Percentiles rank a stretch among this genome's conserved stretches.
Conservation (phyloP, 2,797 vertebrate species). For the Mycteria americana region DNA sequence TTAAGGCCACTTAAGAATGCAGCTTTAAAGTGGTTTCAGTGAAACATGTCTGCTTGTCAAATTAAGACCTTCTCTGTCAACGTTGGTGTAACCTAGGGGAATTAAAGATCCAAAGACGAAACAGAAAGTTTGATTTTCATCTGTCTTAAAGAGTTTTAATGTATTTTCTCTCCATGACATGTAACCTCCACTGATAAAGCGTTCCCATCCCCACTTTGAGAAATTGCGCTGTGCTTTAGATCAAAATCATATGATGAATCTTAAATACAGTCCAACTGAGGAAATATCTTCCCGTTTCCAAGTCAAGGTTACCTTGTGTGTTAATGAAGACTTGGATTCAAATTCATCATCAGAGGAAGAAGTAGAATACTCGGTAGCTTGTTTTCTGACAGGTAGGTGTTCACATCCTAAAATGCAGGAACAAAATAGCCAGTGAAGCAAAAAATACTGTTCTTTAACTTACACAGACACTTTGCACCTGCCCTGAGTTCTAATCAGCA, state of each 20-base stretch:
- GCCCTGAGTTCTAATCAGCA: conserved; percentile 22
- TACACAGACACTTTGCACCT: conserved; percentile 62
- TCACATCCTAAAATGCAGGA: conserved; percentile 55
- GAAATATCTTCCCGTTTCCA: background rate
- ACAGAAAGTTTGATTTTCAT: background rate
- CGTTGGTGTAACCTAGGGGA: background rate
- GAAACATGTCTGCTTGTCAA: conserved; percentile 37
- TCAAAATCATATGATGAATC: background rate
- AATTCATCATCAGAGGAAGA: conserved; percentile 79
- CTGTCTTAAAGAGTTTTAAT: background rate
- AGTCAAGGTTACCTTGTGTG: conserved; percentile 70
- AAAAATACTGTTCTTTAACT: background rate
- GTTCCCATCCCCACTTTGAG: background rate
- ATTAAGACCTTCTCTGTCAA: conserved; percentile 26
- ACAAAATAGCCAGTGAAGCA: conserved; percentile 33
- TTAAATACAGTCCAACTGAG: background rate
- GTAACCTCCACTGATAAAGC: background rate
- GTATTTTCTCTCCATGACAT: background rate
- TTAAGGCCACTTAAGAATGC: conserved; percentile 60
- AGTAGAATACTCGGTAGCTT: conserved; percentile 23
- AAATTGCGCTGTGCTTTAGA: background rate
- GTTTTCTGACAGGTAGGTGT: conserved; percentile 1
- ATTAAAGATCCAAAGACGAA: background rate
- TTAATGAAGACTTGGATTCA: conserved; percentile 43
- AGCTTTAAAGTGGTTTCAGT: conserved; percentile 58